Base-by-base conservation (phyloP, 2,113 vertebrate genomes). In the Ariopsis seemanni region DNA sequence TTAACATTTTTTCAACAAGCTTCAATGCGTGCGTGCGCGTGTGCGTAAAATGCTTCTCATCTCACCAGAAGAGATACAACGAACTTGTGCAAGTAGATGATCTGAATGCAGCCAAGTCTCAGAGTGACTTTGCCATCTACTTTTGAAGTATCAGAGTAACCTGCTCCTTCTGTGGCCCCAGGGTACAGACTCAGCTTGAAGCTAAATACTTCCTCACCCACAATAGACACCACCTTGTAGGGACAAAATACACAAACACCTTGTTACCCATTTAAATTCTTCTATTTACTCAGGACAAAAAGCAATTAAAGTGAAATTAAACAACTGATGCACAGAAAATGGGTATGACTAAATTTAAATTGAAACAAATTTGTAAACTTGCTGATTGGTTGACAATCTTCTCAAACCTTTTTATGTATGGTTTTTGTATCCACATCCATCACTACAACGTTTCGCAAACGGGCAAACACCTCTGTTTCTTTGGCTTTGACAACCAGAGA, bases 131-230 rank as follows among this genome's bases (percentile, higher is more conserved):
- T 94, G n/a, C 97, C 96, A 89, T 99, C 98, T 83, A 97, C 97
- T 91, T 96, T 96, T 0, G 97, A 96, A 93, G 95, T 96, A 92
- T 99, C 96, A 1, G 90, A 83, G 90, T 99, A 99, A 11, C 94
- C 95, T 4, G 96, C 95, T 0, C 96, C 97, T 81, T 97, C 95
- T 0, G 97, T 99, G 52, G 96, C 97, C 60, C 94, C 94, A 0
- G 97, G 96, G 91, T 96, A 97, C 90, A 99, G 90, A 20, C 91
- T 93, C 91, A 99, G 89, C 83, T 95, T 96, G 90, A 99, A 99
- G 92, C 95, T 97, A 92, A 99, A 99, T 90, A 99, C 97, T 94
- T 99, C 98, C 91, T 98, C 96, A 57, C 97, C 97, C 91, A 99
- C 88, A 88, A 99, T 99, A 75, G 98, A 99, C 84, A 99, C 97